Evolutionary conservation across 1,140 invertebrate species (phyloP).

Genomic region (Psilanteris sp.): DNA sequence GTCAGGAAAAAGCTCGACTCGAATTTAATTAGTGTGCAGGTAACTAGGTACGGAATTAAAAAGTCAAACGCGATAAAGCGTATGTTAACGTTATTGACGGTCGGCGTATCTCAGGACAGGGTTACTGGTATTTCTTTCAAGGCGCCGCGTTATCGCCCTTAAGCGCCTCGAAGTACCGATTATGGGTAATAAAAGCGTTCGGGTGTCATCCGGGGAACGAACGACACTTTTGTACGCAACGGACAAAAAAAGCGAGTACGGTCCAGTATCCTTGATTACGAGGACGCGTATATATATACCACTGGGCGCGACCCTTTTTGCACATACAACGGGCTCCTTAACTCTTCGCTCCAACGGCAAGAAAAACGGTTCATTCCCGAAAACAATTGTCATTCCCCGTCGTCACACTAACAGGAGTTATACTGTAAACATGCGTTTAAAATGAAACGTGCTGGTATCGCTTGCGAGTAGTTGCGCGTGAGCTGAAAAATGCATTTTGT

Average conservation of each 20-base stretch:
- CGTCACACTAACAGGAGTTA: constrained; percentile 33
- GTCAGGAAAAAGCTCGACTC: constrained; percentile 20
- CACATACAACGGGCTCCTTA: constrained; percentile 15
- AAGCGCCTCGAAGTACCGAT: constrained; percentile 70
- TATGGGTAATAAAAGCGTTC: constrained; percentile 77
- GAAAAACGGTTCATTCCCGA: constrained; percentile 63
- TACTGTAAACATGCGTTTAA: constrained; percentile 46
- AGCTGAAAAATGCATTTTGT: background rate
- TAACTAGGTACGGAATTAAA: constrained; percentile 42
- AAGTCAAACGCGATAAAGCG: constrained; percentile 50
- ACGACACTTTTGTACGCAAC: constrained; percentile 66
- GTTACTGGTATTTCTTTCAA: constrained; percentile 72
- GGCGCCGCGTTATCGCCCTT: constrained; percentile 69
- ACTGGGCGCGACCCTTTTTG: constrained; percentile 50
- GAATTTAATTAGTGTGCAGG: constrained; percentile 59
- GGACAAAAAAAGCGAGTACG: constrained; percentile 62
- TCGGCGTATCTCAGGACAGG: constrained; percentile 33
- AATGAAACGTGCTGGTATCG: too few species aligned
- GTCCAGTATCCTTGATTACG: constrained; percentile 48
- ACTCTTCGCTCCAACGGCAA: constrained; percentile 24
- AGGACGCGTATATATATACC: constrained; percentile 55
- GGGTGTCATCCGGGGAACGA: constrained; percentile 73
- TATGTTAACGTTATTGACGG: constrained; percentile 44
- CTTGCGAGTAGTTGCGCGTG: too few species aligned
- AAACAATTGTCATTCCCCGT: constrained; percentile 70